Base-by-base conservation (phyloP, 2,797 vertebrate genomes). In the Gymnocypris eckloni region DNA sequence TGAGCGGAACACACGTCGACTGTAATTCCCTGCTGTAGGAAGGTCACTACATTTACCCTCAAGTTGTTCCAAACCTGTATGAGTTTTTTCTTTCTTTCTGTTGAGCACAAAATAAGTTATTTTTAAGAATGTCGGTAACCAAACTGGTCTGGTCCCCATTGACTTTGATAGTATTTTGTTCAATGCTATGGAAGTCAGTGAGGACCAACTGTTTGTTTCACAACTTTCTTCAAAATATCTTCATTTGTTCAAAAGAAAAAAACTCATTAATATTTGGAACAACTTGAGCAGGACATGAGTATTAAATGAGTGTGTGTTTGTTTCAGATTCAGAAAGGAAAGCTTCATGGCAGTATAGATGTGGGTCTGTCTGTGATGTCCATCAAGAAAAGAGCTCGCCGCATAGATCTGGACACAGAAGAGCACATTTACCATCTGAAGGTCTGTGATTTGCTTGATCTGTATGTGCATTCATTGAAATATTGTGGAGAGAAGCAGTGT, bases 381-480 rank as follows among this genome's bases (percentile, higher is more conserved):
- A 97, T 99, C 81, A 99, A 99, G 94, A 99, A 99, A 95, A 97
- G 96, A 91, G 97, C 97, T 86, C 97, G 97, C 12, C 96, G 98
- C 79, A 99, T 99, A 90, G 98, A 99, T 92, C 96, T 99, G 86
- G 98, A 99, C 93, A 99, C 98, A 0, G 98, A 99, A 91, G 98
- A 99, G 90, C 98, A 99, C 70, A 99, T 99, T 90, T 99, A 99
- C 93, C 98, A 99, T 92, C 94, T 99, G 88, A 99, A 99, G 97
- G 98, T 99, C 92, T 91, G 33, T 61, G 6, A n/a, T 59, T n/a
- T 25, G 2, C 43, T 79, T 28, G n/a, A 4, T 37, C 13, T 59
- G 8, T 69, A 3, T 54, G 39, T 64, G 43, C 20, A 3, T 41
- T 73, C 25, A 48, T n/a, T 61, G 28, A 45, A 56, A 45, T 72